Evolutionary conservation across 2,797 vertebrate genomes (phyloP).

Genomic region (Lutra lutra): DNA sequence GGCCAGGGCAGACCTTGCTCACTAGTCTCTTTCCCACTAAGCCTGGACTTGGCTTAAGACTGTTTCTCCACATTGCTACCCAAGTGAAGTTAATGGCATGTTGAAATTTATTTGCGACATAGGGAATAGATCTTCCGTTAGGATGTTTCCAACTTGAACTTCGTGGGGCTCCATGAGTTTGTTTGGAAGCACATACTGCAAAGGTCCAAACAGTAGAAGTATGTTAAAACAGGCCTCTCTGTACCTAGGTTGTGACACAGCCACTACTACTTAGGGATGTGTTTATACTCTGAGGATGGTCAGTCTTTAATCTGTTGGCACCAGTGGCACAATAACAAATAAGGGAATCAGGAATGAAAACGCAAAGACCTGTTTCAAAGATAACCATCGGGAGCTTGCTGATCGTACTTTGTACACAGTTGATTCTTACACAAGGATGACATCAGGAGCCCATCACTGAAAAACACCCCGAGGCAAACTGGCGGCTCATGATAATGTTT

Average conservation of each 20-base stretch:
- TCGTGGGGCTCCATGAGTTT: neutral
- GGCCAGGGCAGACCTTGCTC: neutral
- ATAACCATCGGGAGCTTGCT: conserved; percentile 60
- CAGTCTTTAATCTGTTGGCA: neutral
- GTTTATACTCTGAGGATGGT: neutral
- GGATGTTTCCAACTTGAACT: neutral
- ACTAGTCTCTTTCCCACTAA: neutral
- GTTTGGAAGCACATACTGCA: neutral
- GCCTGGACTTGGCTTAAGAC: neutral
- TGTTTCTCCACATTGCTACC: neutral
- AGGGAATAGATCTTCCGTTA: neutral
- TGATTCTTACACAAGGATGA: conserved; percentile 12
- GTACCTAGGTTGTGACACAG: neutral
- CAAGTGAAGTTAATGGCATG: neutral
- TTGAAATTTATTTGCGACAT: neutral
- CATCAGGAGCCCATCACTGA: neutral
- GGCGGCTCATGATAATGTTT: neutral
- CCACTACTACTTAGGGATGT: neutral
- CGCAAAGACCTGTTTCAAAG: conserved; percentile 53
- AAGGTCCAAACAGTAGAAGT: neutral
- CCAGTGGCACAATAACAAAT: neutral
- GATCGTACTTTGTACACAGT: conserved; percentile 56
- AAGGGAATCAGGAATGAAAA: conserved; percentile 37
- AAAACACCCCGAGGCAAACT: conserved; percentile 29
- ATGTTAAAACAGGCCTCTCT: neutral